Percentiles rank a stretch among this genome's conserved stretches.
These are phyloP conservation scores for Pseudorectes ferrugineus DNA, from an alignment of 2,113 vertebrate species.

Conservation along the genomic window DNA sequence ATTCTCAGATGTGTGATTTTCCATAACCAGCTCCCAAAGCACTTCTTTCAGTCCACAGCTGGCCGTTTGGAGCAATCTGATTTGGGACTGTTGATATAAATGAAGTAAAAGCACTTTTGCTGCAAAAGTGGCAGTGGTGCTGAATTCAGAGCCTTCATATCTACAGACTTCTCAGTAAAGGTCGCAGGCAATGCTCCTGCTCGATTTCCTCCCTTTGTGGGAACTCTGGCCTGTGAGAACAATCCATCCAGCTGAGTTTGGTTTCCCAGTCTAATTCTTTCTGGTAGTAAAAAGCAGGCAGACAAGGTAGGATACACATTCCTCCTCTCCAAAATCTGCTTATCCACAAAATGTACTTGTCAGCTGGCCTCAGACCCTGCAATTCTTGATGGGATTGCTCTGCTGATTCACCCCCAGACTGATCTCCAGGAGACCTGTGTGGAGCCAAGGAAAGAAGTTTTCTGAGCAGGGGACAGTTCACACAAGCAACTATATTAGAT, in stretches of 20 bases:
- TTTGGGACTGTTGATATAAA: neutral
- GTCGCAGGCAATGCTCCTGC: neutral
- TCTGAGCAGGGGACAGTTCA: neutral
- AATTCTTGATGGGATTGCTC: neutral
- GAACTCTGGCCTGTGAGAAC: neutral
- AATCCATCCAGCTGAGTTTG: neutral
- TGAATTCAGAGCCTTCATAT: neutral
- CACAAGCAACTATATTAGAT: neutral
- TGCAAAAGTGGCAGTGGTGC: neutral
- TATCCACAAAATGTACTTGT: neutral
- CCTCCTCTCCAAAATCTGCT: neutral
- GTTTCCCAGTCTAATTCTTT: neutral
- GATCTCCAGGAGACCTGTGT: neutral
- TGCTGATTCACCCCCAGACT: neutral
- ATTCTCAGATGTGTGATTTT: neutral
- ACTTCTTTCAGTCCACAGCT: neutral
- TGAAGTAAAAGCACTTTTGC: neutral
- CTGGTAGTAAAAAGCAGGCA: neutral
- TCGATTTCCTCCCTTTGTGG: neutral
- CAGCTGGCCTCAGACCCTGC: neutral
- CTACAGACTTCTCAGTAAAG: neutral
- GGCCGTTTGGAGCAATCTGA: neutral
- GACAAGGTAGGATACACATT: neutral
- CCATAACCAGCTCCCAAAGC: neutral
- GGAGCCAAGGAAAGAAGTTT: neutral